A percentile compares a stretch with the other conserved stretches of the same genome.
Evolutionary conservation across 2,797 vertebrate genomes (phyloP).

Genomic region (Darevskia nairensis): DNA sequence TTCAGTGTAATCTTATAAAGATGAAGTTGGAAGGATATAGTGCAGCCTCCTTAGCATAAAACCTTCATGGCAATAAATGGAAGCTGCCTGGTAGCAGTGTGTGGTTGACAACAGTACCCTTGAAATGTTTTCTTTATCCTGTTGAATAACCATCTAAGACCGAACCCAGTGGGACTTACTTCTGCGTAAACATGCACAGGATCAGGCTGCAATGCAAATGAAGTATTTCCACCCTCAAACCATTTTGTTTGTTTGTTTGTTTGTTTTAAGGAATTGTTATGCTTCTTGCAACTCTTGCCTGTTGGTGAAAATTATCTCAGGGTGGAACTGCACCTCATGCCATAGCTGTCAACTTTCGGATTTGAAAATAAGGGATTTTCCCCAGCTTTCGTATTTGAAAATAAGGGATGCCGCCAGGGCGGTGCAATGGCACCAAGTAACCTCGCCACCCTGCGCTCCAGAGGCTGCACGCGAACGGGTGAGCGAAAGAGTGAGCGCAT

Average conservation of each 20-base stretch:
- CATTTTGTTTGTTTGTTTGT: neutral
- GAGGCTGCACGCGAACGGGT: too few species aligned
- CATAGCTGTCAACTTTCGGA: too few species aligned
- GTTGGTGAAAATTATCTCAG: neutral
- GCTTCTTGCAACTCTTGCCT: neutral
- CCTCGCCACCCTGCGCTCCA: too few species aligned
- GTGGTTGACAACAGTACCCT: neutral
- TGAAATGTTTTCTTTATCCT: neutral
- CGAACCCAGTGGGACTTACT: neutral
- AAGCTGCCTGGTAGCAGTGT: neutral
- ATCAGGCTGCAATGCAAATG: too few species aligned
- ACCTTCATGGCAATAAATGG: neutral
- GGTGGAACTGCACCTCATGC: neutral
- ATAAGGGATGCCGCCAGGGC: too few species aligned
- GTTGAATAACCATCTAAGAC: neutral
- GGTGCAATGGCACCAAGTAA: too few species aligned
- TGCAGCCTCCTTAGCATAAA: neutral
- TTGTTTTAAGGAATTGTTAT: neutral
- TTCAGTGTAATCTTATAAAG: neutral
- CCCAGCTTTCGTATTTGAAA: too few species aligned
- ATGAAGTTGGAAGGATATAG: neutral
- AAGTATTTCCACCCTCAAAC: neutral
- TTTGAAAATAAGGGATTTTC: too few species aligned
- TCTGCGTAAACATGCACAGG: too few species aligned
- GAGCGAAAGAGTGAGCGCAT: too few species aligned